Evolutionary conservation across 92 coral and sea anemone species (phyloP), one percentile per base, ranked within the genome.

Genomic region (Palythoa grandiflora): DNA sequence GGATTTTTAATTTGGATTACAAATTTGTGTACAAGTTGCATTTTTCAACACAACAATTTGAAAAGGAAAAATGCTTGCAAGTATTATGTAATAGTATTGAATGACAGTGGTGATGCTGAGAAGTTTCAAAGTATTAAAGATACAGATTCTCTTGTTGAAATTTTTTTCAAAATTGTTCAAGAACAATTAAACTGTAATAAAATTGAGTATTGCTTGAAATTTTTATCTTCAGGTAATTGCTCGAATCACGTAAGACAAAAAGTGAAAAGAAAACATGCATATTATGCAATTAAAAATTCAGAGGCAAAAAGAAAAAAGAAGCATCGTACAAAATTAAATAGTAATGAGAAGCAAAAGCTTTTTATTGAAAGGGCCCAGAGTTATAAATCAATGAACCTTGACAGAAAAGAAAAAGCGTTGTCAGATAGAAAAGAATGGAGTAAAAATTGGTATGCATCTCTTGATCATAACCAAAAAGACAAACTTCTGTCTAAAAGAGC

Each of bases 301-400:
- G 2, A 66, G 15, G 16, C 68, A 3, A 19, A 66, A 66, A 66
- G 37, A 66, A 66, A 66, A 19, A 66, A 17, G 35, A 66, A 66
- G 72, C 15, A 35, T 17, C 1, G n/a, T 66, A 35, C 1, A 66
- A 0, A 66, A 66, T 35, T 66, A 35, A 19, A 66, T 19, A 66
- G 35, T 20, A 66, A 14, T 66, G 72, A 17, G 72, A 66, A 66
- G n/a, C 68, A 61, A 61, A 61, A 61, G 68, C 68, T 61, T 61
- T 61, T 61, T 1, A 7, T 61, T 16, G n/a, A 61, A 16, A 66
- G 72, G 7, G 72, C 9, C 3, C 72, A 66, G n/a, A 66, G 72
- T 15, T 66, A 66, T 66, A 66, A 66, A 66, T 66, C 37, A 66
- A 17, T 66, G 72, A 35, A 61, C 70, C 70, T 16, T 61, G 70